Conservation (phyloP, 53 echinoderm and acorn worm species). For the Crossaster papposus region DNA sequence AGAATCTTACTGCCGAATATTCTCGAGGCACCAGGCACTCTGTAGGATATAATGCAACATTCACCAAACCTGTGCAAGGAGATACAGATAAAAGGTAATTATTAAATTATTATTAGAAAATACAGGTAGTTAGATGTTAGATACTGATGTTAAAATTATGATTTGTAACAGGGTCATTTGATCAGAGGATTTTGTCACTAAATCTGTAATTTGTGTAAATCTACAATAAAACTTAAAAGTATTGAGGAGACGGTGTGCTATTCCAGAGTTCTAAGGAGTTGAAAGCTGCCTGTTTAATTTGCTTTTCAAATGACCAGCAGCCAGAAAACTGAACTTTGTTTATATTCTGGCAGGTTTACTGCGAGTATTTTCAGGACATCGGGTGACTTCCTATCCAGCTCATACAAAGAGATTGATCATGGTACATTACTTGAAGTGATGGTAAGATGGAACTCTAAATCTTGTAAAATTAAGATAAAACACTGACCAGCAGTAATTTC, state of each 20-base stretch:
- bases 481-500: too few relatives aligned
- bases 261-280: too few relatives aligned
- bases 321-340: not conserved
- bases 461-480: too few relatives aligned
- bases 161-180: not conserved
- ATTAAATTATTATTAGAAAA: too few relatives aligned
- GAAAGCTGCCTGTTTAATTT: too few relatives aligned
- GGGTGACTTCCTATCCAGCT: constrained; percentile 80
- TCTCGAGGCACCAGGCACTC: constrained; percentile 85
- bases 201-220: too few relatives aligned
- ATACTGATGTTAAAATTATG: too few relatives aligned
- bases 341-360: constrained; percentile 66
- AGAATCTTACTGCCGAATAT: constrained; percentile 80
- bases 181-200: too few relatives aligned
- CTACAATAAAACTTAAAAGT: too few relatives aligned
- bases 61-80: constrained; percentile 76
- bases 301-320: not conserved
- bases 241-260: too few relatives aligned
- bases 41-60: constrained; percentile 80
- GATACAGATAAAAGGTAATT: constrained; percentile 78
- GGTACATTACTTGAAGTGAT: constrained; percentile 75
- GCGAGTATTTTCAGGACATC: constrained; percentile 76
- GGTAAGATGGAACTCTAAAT: constrained; percentile 61
- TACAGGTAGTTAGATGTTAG: too few relatives aligned
- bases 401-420: constrained; percentile 75